A percentile compares a stretch with the other conserved stretches of the same genome.
phyloP scores from a whole-genome alignment of 2,888 invertebrate species.

The Galeopsomyia nigrocyanea region DNA sequence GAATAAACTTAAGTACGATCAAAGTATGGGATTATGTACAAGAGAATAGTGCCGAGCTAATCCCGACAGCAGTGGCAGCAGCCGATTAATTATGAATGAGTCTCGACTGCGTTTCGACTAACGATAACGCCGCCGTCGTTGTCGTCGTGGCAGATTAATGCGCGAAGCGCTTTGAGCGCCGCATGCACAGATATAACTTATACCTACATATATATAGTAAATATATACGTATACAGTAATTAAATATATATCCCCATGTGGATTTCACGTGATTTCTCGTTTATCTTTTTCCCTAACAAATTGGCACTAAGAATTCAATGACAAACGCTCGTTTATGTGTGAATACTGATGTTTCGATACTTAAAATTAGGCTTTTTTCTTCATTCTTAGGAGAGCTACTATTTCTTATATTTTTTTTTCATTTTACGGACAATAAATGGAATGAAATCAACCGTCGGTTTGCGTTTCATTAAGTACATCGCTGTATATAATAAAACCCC shows the following conservation, averaged over 20 bases:
- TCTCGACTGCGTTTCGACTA: slow-evolving; percentile 23
- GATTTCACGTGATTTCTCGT: slow-evolving; percentile 20
- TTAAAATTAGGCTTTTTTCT: slow-evolving; percentile 31
- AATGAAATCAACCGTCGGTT: neutral
- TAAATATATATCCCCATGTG: too few species aligned
- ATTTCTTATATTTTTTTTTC: too few species aligned
- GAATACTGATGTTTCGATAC: slow-evolving; percentile 62
- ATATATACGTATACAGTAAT: too few species aligned
- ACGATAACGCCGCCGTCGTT: too few species aligned
- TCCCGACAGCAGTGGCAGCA: slow-evolving; percentile 18
- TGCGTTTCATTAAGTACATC: slow-evolving; percentile 4
- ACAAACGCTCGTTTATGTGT: slow-evolving; percentile 50
- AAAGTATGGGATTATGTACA: slow-evolving; percentile 44
- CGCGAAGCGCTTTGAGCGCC: too few species aligned
- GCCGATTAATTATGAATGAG: slow-evolving; percentile 46
- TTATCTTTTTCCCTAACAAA: slow-evolving; percentile 37
- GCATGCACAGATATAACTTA: too few species aligned
- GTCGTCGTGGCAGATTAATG: too few species aligned
- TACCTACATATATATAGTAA: too few species aligned
- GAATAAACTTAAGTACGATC: slow-evolving; percentile 37
- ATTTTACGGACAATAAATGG: too few species aligned
- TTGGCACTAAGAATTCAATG: slow-evolving; percentile 63
- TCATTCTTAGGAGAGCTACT: neutral
- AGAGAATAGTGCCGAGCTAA: slow-evolving; percentile 36
- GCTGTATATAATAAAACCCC: neutral